Conservation (phyloP, 30 jellyfish, hydroid and myxozoan species). For the Hydractinia echinata region DNA sequence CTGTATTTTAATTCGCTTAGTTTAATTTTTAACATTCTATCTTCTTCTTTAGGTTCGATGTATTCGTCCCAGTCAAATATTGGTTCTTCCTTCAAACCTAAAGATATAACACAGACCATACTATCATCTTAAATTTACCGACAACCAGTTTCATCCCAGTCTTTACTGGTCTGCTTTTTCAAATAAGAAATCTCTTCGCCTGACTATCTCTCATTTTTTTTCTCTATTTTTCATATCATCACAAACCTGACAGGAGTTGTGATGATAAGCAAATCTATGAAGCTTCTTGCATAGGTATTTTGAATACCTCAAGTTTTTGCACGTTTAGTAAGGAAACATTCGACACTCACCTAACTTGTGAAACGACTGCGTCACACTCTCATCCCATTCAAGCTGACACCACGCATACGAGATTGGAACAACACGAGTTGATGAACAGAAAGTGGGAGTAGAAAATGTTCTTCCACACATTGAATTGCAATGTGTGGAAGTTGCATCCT, state of each 20-base stretch:
- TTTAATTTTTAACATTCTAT: background rate
- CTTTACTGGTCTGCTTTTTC: no score
- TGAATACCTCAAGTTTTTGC: no score
- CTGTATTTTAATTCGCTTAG: slow-evolving; percentile 49
- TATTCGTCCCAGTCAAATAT: slow-evolving; percentile 75
- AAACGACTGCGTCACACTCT: slow-evolving; percentile 52
- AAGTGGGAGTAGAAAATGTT: slow-evolving; percentile 18
- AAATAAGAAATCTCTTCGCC: no score
- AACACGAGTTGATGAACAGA: slow-evolving; percentile 17
- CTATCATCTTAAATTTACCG: background rate
- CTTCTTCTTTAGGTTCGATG: slow-evolving; percentile 52
- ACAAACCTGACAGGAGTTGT: no score
- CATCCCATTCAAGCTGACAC: slow-evolving; percentile 79
- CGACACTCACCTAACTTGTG: background rate
- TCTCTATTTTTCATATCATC: no score
- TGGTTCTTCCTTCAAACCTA: slow-evolving; percentile 57
- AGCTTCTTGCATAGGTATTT: no score
- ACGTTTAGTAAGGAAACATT: no score
- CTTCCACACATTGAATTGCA: slow-evolving; percentile 2
- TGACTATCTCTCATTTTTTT: no score
- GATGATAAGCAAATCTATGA: no score
- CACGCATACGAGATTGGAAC: slow-evolving; percentile 74
- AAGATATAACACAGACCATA: background rate
- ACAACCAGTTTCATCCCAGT: no score
- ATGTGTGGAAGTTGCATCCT: no score